Conservation (phyloP, 2,113 vertebrate genomes). For the Tetraodon nigroviridis region DNA sequence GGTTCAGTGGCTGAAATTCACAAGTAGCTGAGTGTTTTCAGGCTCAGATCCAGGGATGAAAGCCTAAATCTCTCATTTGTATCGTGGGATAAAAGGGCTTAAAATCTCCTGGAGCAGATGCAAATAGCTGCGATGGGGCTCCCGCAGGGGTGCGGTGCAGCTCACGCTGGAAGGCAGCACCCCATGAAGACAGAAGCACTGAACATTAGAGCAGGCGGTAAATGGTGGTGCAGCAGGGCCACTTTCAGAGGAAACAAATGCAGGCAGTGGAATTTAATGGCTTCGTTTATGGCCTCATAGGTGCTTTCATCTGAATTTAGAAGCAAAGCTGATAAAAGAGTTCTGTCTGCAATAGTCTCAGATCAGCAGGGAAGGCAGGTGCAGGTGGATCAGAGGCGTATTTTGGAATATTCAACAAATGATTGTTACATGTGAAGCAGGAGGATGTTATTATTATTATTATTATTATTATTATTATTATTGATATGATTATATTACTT, state of each 20-base stretch:
- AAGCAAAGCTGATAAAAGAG: neutral
- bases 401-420: neutral
- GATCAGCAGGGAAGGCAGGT: slow-evolving; percentile 43
- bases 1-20: too few species aligned
- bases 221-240: neutral
- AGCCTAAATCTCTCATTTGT: slow-evolving; percentile 47
- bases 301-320: neutral
- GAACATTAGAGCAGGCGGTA: slow-evolving; percentile 8
- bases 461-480: too few species aligned
- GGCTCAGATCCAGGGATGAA: slow-evolving; percentile 44
- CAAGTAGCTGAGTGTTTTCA: slow-evolving; percentile 23
- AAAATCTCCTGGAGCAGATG: slow-evolving; percentile 41
- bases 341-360: slow-evolving; percentile 28
- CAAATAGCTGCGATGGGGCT: slow-evolving; percentile 29
- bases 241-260: slow-evolving; percentile 5
- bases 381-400: slow-evolving; percentile 27
- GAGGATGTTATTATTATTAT: too few species aligned
- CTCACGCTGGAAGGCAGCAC: neutral
- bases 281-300: neutral
- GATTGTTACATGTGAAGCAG: too few species aligned
- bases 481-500: too few species aligned
- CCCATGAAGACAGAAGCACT: neutral
- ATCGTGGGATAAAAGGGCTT: slow-evolving; percentile 46
- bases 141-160: slow-evolving; percentile 1
- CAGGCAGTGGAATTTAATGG: neutral